Evolutionary conservation across 2,888 invertebrate species (phyloP).

Genomic region (Drosophila anceps): DNA sequence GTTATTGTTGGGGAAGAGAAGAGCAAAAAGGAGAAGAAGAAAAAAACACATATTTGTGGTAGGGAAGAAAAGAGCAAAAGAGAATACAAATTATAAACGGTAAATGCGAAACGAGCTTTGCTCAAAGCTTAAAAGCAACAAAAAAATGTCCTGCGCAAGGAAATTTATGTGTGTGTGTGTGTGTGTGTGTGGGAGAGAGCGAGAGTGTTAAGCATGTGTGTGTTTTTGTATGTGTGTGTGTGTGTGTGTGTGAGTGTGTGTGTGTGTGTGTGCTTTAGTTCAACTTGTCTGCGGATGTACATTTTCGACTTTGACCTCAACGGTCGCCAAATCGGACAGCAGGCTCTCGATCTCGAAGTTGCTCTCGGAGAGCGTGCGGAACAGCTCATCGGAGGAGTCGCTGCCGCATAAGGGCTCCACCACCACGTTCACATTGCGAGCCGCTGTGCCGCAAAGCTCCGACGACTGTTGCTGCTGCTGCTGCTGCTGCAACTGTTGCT

Average conservation of each 20-base stretch:
- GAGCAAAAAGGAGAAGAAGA: constrained; percentile 30
- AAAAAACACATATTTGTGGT: constrained; percentile 60
- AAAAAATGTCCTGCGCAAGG: constrained; percentile 39
- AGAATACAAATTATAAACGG: constrained; percentile 57
- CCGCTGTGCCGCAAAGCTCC: constrained; percentile 65
- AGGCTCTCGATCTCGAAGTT: constrained; percentile 95
- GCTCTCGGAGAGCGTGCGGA: constrained; percentile 93
- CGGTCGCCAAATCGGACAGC: constrained; percentile 91
- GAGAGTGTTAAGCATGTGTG: neutral
- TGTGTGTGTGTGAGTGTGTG: neutral
- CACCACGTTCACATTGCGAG: constrained; percentile 79
- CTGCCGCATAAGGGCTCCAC: constrained; percentile 86
- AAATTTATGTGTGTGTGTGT: constrained; percentile 4
- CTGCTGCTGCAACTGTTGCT: constrained; percentile 8
- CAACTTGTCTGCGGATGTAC: constrained; percentile 66
- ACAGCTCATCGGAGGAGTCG: constrained; percentile 91
- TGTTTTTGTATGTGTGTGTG: neutral
- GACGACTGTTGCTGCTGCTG: constrained; percentile 43
- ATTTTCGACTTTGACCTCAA: constrained; percentile 89
- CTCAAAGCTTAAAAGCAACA: constrained; percentile 19
- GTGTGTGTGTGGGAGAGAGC: neutral
- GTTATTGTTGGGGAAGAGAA: constrained; percentile 63
- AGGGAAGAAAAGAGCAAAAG: constrained; percentile 80
- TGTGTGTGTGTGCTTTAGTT: constrained; percentile 24
- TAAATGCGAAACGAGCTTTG: constrained; percentile 41